Conservation (phyloP, 2,888 invertebrate genomes). For the Amorpha juglandis region DNA sequence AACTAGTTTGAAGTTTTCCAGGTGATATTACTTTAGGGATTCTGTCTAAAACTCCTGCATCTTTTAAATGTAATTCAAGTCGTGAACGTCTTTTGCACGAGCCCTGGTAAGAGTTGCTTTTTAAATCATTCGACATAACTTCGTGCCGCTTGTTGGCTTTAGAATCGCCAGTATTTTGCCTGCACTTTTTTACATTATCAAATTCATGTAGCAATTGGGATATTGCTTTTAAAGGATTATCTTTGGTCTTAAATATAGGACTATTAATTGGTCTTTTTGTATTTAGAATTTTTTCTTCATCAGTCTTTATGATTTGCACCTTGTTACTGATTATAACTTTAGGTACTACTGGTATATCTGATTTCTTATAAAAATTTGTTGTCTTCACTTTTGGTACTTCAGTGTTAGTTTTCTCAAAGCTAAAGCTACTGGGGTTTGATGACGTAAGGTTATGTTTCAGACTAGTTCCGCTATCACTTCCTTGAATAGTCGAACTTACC, state of each 20-base stretch:
- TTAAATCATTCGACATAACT: constrained; percentile 41
- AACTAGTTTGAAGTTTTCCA: constrained; percentile 35
- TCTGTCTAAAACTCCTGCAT: constrained; percentile 38
- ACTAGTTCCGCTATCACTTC: constrained; percentile 68
- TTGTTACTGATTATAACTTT: constrained; percentile 70
- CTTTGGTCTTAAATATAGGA: constrained; percentile 44
- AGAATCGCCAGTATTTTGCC: constrained; percentile 50
- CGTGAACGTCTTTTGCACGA: constrained; percentile 49
- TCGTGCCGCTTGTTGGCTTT: constrained; percentile 55
- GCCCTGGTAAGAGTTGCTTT: constrained; percentile 42
- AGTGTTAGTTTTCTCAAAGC: constrained; percentile 51
- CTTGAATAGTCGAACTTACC: constrained; percentile 48
- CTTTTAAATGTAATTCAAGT: constrained; percentile 50
- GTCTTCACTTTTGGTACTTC: constrained; percentile 29
- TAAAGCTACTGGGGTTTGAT: constrained; percentile 59
- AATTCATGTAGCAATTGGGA: constrained; percentile 71
- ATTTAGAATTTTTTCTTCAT: constrained; percentile 51
- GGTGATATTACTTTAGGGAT: constrained; percentile 32
- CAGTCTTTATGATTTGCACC: constrained; percentile 45
- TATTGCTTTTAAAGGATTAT: constrained; percentile 72
- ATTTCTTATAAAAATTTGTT: constrained; percentile 40
- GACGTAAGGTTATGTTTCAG: constrained; percentile 60
- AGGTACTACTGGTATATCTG: constrained; percentile 49
- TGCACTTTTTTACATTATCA: constrained; percentile 66
- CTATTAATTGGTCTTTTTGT: constrained; percentile 45